phyloP scores from a whole-genome alignment of 2,113 vertebrate species.

The Daphoenositta chrysoptera region DNA sequence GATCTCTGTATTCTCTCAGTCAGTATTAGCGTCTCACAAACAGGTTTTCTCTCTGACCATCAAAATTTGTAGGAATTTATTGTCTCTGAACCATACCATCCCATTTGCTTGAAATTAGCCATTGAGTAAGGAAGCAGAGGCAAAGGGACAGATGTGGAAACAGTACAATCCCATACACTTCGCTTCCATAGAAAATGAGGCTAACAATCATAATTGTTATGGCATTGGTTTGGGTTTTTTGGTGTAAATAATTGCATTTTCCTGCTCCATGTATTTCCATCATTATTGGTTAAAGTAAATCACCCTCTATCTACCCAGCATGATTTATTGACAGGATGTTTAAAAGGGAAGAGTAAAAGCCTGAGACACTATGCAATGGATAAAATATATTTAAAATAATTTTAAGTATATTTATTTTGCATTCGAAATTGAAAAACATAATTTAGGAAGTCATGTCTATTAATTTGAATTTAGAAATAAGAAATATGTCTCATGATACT shows the following conservation, averaged over 20 bases:
- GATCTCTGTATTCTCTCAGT: neutral
- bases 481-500: neutral
- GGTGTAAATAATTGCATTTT: neutral
- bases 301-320: neutral
- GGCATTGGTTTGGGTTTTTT: neutral
- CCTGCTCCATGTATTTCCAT: neutral
- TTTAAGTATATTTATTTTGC: neutral
- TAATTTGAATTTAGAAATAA: constrained; percentile 21
- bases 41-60: neutral
- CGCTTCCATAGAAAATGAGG: neutral
- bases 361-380: neutral
- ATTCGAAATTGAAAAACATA: neutral
- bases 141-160: neutral
- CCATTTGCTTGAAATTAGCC: neutral
- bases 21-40: neutral
- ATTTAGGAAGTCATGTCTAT: neutral
- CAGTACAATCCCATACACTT: neutral
- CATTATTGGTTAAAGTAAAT: neutral
- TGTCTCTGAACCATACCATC: neutral
- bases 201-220: neutral
- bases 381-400: neutral
- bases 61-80: neutral
- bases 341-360: neutral
- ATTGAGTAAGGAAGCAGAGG: neutral
- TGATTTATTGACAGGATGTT: neutral